Conservation (phyloP, 2,888 invertebrate species). For the Habroteleia sp. region DNA sequence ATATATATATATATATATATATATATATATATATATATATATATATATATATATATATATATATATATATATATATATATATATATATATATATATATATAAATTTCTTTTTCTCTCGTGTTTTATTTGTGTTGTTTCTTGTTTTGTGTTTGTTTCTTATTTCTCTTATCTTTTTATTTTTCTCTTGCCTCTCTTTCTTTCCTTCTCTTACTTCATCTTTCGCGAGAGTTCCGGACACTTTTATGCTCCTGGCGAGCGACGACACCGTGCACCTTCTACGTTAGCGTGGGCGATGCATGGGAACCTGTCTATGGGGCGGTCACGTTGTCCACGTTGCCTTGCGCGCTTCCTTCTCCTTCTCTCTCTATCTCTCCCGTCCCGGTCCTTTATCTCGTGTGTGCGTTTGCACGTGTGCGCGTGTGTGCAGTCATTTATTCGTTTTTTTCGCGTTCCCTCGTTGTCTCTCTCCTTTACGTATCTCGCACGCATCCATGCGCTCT, state of each 20-base stretch:
- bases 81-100: too few species aligned
- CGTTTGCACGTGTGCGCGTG: background rate
- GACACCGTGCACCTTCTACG: constrained; percentile 73
- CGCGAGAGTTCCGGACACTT: constrained; percentile 72
- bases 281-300: constrained; percentile 75
- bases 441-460: constrained; percentile 40
- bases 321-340: constrained; percentile 58
- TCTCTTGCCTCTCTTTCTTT: constrained; percentile 54
- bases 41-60: too few species aligned
- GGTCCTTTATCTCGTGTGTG: constrained; percentile 54
- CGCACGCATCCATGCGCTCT: constrained; percentile 41
- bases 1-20: too few species aligned
- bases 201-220: constrained; percentile 52
- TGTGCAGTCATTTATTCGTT: constrained; percentile 34
- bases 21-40: too few species aligned
- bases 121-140: too few species aligned
- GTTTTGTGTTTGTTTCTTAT: too few species aligned
- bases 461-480: constrained; percentile 33
- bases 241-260: constrained; percentile 78
- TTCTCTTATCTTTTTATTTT: too few species aligned
- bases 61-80: too few species aligned
- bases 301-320: constrained; percentile 69
- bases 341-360: constrained; percentile 56
- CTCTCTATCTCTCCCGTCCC: constrained; percentile 50
- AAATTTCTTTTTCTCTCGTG: too few species aligned